These are phyloP conservation scores for Poecilia velifera DNA, from an alignment of 2,797 vertebrate genomes.

Conservation along the genomic window DNA sequence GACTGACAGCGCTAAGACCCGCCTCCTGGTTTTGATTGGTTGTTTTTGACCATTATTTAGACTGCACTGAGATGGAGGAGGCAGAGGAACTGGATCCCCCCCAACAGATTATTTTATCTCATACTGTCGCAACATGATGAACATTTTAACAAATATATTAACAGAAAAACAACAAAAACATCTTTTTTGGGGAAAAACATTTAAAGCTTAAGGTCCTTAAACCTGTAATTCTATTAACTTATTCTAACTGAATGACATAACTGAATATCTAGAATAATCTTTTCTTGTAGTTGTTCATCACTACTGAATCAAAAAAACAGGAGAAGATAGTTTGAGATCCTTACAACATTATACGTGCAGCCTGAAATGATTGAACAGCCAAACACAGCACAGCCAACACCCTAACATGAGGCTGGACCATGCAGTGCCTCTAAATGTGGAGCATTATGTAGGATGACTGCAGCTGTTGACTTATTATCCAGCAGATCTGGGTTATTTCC, in stretches of 20 bases:
- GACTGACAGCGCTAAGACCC: too few species aligned
- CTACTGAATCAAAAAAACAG: background rate
- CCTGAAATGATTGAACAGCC: conserved; percentile 1
- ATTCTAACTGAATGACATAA: background rate
- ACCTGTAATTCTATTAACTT: background rate
- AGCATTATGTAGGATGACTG: conserved; percentile 29
- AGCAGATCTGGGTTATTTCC: conserved; percentile 57
- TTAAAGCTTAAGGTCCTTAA: background rate
- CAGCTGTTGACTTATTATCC: conserved; percentile 23
- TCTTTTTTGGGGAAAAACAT: background rate
- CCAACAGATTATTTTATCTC: too few species aligned
- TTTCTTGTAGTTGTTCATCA: background rate
- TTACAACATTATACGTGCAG: background rate
- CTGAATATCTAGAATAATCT: background rate
- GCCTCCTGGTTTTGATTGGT: too few species aligned
- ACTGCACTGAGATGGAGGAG: too few species aligned
- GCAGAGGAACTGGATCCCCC: too few species aligned
- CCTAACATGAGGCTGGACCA: background rate
- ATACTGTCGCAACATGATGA: too few species aligned
- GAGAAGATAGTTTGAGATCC: background rate
- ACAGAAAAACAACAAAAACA: too few species aligned
- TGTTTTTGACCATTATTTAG: too few species aligned
- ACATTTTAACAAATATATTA: too few species aligned
- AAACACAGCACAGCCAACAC: conserved; percentile 4
- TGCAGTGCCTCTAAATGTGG: conserved; percentile 30